Percentiles rank a stretch among this genome's conserved stretches.
phyloP scores from a whole-genome alignment of 2,113 vertebrate genomes.

The Cebidichthys violaceus region DNA sequence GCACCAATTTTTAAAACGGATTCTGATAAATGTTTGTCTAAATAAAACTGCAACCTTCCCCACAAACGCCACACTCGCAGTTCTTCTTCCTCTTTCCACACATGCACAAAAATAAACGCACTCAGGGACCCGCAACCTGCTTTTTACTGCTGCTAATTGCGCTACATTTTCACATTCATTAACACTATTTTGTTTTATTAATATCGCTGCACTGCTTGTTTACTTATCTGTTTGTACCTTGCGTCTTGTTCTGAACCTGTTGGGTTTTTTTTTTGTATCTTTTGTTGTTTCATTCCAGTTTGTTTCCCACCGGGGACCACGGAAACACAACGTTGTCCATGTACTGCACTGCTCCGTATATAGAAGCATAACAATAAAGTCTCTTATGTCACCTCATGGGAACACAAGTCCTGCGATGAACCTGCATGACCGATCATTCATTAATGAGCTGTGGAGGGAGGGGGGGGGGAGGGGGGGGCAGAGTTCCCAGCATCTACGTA shows the following conservation, averaged over 20 bases:
- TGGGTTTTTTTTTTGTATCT: background rate
- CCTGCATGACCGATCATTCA: conserved; percentile 34
- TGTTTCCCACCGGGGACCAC: background rate
- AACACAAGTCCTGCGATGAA: conserved; percentile 1
- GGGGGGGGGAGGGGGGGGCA: background rate
- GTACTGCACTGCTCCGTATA: background rate
- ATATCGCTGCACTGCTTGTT: background rate
- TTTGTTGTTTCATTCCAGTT: background rate
- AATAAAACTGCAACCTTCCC: background rate
- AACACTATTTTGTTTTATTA: background rate
- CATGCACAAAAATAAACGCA: background rate
- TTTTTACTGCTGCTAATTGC: background rate
- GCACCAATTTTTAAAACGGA: background rate
- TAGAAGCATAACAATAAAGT: background rate
- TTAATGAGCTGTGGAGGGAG: conserved; percentile 18
- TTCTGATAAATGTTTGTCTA: background rate
- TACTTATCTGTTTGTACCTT: background rate
- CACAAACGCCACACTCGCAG: background rate
- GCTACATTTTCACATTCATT: background rate
- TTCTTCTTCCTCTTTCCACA: background rate
- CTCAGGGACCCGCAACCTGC: background rate
- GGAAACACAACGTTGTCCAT: background rate
- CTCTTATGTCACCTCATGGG: background rate
- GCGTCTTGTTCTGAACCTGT: background rate
- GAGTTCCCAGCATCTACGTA: conserved; percentile 36